A percentile compares a stretch with the other conserved stretches of the same genome.
Evolutionary conservation across 2,797 vertebrate genomes (phyloP).

Genomic region (Megalops cyprinoides): DNA sequence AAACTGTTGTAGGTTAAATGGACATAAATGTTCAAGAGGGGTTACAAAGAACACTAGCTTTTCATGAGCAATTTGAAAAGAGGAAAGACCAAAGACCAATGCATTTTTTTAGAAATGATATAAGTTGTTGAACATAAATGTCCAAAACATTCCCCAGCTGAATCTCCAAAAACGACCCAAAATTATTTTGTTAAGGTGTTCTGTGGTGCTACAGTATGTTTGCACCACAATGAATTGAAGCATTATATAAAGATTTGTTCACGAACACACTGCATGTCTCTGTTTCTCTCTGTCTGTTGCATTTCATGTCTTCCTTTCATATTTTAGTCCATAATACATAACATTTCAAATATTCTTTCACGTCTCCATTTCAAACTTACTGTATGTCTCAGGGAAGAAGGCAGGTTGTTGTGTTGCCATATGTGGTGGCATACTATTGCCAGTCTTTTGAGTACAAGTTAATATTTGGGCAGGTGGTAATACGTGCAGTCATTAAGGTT

Average conservation of each 20-base stretch:
- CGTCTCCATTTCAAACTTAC: no score
- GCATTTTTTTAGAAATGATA: background rate
- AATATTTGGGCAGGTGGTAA: no score
- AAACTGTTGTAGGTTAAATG: background rate
- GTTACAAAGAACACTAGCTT: background rate
- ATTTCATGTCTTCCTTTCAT: constrained; percentile 6
- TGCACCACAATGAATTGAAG: constrained; percentile 36
- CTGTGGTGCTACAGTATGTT: constrained; percentile 9
- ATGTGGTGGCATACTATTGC: no score
- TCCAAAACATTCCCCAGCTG: background rate
- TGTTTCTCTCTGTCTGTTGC: constrained; percentile 10
- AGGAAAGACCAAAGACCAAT: background rate
- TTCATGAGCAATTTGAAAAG: background rate
- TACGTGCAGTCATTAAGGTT: no score
- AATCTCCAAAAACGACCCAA: no score
- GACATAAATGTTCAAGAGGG: background rate
- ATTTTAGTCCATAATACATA: no score
- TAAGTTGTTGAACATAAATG: background rate
- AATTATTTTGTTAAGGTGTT: background rate
- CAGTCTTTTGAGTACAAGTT: no score
- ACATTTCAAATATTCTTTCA: no score
- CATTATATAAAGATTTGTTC: constrained; percentile 45
- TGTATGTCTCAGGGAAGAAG: no score
- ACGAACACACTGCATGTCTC: constrained; percentile 29
- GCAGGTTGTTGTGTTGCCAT: no score